Evolutionary conservation across 2,797 vertebrate genomes (phyloP), one percentile per base, ranked within the genome.

Genomic region (Chaetodon trifasciatus): DNA sequence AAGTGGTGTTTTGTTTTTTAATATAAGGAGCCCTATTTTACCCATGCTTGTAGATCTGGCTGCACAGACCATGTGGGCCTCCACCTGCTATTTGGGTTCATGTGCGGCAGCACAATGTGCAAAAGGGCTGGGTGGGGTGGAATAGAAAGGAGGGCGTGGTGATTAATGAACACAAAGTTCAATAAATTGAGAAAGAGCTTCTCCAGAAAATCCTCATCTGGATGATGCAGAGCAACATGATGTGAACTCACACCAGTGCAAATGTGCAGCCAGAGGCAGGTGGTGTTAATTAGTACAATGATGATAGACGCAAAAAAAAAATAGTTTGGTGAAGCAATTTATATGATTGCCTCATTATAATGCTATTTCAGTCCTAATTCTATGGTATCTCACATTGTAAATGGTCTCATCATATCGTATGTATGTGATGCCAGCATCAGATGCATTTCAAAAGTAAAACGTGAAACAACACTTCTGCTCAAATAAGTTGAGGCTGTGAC

Each of bases 221-320:
- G 12, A n/a, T 62, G 23, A 4, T 5, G 23, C 19, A 6, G 19
- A 61, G 58, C 37, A 35, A 46, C n/a, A 21, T 16, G 3, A 58
- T 17, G 35, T 47, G 42, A 23, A 19, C n/a, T 0, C 61, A 44
- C 40, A 46, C n/a, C n/a, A 13, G 11, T 37, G 6, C 42, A 37
- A 24, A 52, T 13, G 37, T 35, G 61, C 42, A 49, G 16, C 17
- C 32, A n/a, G 53, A 49, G 42, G 73, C 52, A 58, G 52, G 39
- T 28, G 28, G 16, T 28, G 17, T 66, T 24, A 40, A 67, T 42
- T 40, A 50, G 42, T 16, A 6, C 63, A 6, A 19, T 23, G 37
- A 76, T 68, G 6, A 68, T 61, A 1, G 19, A 16, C 28, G 23
- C 12, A 71, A 39, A 58, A 71, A 39, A 58, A 49, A 39, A 53